Base-by-base conservation (phyloP, 2,113 vertebrate genomes). In the Dinomys branickii region DNA sequence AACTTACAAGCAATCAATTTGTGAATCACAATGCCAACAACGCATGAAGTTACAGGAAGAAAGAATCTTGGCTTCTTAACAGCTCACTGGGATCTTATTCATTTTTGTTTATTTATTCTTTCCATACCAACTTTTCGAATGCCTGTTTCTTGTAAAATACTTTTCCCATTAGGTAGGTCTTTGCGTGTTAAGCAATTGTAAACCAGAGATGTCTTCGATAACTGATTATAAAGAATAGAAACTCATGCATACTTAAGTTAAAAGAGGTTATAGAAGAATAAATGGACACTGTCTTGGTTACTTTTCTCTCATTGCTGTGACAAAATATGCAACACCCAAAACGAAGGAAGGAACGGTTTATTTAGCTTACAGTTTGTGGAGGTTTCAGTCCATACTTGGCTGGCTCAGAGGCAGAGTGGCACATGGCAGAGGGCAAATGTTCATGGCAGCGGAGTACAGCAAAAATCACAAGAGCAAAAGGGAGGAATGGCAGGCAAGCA, bases 31-130 rank as follows among this genome's bases (percentile, higher is more conserved):
- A 38, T 52, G 41, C 65, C 77, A 61, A 8, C 73, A 88, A 8
- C 73, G 85, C 82, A 22, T 85, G 85, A 87, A 81, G 77, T 63
- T 69, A 77, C 3, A 20, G 22, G 38, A 63, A 35, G 35, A 77
- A 88, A 41, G 73, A 50, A 56, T 80, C 9, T 59, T 89, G 87
- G 30, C 20, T 75, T 1, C 24, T 84, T 52, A 85, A 56, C 13
- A 52, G 41, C 52, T 94, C 59, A 24, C n/a, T 82, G 58, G 30
- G 7, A 0, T 80, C 3, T 52, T 80, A 11, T 50, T 89, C 17
- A 52, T 56, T 90, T 22, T 93, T 58, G 12, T 83, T 90, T 83
- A 2, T 59, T 85, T 83, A 16, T 73, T 92, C 56, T 96, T 80
- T 77, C 22, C 78, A 3, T 58, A 47, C 28, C 17, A 75, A 56